Base-by-base conservation (phyloP, 2,797 vertebrate genomes). In the Pagetopsis macropterus region DNA sequence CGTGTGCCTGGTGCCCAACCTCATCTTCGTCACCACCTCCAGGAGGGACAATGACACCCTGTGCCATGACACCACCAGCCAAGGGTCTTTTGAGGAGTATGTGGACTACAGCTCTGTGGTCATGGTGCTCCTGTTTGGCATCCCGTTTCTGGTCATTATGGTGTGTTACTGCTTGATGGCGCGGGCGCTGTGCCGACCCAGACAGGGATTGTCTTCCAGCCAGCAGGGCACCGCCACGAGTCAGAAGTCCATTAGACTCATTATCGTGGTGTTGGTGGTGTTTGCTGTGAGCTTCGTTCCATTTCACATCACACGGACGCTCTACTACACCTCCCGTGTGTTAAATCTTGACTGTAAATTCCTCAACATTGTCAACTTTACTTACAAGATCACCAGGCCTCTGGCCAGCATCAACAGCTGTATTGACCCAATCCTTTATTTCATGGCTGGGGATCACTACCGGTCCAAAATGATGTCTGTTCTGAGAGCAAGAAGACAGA, bases 371-470 rank as follows among this genome's bases (percentile, higher is more conserved):
- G 87, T 98, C 75, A 99, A 97, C 85, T 93, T 98, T 56, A 90
- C 93, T n/a, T 99, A 98, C 85, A 99, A 99, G 91, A 95, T 97
- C 89, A 99, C 97, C 0, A 91, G 96, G 41, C 98, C 97, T 0
- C 90, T 99, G 87, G 98, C 97, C 50, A 97, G 96, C 54, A 72
- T 95, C 86, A 99, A 98, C 91, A 98, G 98, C 87, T 99, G 97
- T 87, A 94, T 99, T 0, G 97, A 99, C 80, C 97, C 98, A 1
- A 93, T 99, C 70, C 88, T 99, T 9, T 99, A 97, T 91, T 95
- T 99, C 87, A 87, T 98, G 84, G 96, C 90, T 0, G 97, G 97
- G 68, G 96, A 98, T 87, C 95, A 94, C 50, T 98, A 96, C 78
- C 94, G 96, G 54, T 90, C 93, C 6, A 92, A 85, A 81, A 84